These are phyloP conservation scores for Seira sanloemensis DNA, from an alignment of 2,888 invertebrate genomes.

Conservation along the genomic window DNA sequence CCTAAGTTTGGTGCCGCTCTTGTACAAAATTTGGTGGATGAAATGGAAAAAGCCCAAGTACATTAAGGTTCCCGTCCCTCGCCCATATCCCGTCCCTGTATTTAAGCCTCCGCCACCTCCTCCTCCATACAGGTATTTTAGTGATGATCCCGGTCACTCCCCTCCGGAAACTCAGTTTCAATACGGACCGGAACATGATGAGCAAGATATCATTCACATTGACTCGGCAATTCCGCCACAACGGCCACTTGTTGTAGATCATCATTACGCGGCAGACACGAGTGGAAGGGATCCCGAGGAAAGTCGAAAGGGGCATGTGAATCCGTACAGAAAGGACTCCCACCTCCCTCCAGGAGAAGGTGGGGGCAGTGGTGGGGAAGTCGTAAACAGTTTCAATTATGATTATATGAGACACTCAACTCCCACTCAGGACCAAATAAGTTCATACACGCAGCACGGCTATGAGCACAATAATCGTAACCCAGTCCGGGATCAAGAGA, in stretches of 20 bases:
- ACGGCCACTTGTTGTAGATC: conserved; percentile 16
- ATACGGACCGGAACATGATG: conserved; percentile 1
- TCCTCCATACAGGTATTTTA: conserved; percentile 5
- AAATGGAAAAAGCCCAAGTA: conserved; percentile 47
- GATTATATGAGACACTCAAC: conserved; percentile 21
- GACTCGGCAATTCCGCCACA: neutral
- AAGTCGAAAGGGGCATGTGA: neutral
- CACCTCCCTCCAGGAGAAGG: neutral
- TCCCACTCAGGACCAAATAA: neutral
- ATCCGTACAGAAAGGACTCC: neutral
- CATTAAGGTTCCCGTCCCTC: conserved; percentile 41
- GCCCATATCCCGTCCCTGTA: conserved; percentile 40
- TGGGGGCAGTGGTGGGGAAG: neutral
- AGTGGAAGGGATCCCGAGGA: conserved; percentile 10
- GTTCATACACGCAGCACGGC: conserved; percentile 1
- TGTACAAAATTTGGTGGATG: conserved; percentile 56
- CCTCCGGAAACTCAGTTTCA: conserved; percentile 4
- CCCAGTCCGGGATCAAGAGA: conserved; percentile 24
- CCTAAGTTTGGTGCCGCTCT: conserved; percentile 40
- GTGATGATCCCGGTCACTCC: neutral
- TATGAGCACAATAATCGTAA: neutral
- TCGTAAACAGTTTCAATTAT: conserved; percentile 47
- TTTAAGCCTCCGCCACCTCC: conserved; percentile 29
- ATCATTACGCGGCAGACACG: conserved; percentile 54
- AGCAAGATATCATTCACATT: conserved; percentile 6